Evolutionary conservation across 2,113 vertebrate genomes (phyloP).

Genomic region (Cephalopterus ornatus): DNA sequence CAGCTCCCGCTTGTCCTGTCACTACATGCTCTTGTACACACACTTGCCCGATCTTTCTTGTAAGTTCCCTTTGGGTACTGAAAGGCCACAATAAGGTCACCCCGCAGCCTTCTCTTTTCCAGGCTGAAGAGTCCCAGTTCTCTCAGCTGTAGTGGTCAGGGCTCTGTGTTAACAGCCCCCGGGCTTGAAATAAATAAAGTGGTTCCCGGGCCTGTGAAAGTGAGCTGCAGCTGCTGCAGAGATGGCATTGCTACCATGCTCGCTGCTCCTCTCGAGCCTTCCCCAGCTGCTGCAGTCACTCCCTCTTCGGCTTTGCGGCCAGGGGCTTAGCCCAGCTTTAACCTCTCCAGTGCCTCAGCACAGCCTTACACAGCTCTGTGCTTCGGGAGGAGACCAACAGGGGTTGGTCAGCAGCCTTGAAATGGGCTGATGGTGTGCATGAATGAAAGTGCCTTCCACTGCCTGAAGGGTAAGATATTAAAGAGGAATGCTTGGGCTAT

Average conservation of each 20-base stretch:
- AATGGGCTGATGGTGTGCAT: neutral
- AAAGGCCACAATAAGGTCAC: neutral
- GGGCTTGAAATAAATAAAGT: neutral
- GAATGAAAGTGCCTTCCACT: neutral
- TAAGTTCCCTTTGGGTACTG: neutral
- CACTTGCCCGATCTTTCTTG: neutral
- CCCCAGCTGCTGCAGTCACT: rapidly evolving
- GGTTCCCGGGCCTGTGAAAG: neutral
- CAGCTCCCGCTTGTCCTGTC: neutral
- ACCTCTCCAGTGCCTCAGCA: rapidly evolving
- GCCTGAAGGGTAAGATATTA: neutral
- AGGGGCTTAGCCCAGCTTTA: rapidly evolving
- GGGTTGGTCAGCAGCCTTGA: rapidly evolving
- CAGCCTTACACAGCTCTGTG: no score
- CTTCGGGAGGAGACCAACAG: rapidly evolving
- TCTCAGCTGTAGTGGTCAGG: rapidly evolving
- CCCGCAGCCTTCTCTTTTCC: neutral
- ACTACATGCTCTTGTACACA: neutral
- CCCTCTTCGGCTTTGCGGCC: neutral
- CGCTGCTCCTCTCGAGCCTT: rapidly evolving
- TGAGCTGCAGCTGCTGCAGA: neutral
- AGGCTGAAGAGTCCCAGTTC: neutral
- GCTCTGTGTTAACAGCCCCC: rapidly evolving
- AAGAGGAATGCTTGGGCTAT: no score
- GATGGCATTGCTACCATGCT: rapidly evolving